A percentile compares a stretch with the other conserved stretches of the same genome.
These are phyloP conservation scores for Caenorhabditis elegans DNA, from an alignment of 1,140 invertebrate species.

Conservation along the genomic window DNA sequence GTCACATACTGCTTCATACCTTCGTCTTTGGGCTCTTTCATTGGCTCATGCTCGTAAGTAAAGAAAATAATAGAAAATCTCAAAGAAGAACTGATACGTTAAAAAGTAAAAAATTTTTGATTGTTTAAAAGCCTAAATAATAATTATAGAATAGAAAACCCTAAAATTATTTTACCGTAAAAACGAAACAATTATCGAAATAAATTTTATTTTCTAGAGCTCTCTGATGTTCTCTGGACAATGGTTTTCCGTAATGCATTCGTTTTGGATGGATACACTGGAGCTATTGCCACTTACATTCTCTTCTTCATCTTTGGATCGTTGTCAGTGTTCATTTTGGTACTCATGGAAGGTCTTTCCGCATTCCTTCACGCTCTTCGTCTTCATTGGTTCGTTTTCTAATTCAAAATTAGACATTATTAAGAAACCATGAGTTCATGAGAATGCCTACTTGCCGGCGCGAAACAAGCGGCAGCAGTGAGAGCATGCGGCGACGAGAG, in stretches of 20 bases:
- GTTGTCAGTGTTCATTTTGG: conserved; percentile 82
- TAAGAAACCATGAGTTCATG: too few species aligned
- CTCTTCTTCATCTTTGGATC: conserved; percentile 83
- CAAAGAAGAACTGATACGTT: background rate
- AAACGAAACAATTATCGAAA: background rate
- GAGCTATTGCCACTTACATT: conserved; percentile 74
- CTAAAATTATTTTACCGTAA: too few species aligned
- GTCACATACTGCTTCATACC: conserved; percentile 91
- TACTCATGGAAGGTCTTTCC: conserved; percentile 94
- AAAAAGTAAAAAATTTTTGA: too few species aligned
- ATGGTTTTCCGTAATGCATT: conserved; percentile 69
- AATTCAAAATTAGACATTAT: too few species aligned
- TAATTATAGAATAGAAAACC: too few species aligned
- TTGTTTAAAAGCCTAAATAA: too few species aligned
- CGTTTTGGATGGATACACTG: conserved; percentile 70
- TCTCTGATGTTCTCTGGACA: conserved; percentile 69
- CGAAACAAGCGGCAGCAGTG: too few species aligned
- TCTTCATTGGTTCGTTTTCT: conserved; percentile 83
- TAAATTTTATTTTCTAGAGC: conserved; percentile 54
- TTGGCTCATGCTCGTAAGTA: conserved; percentile 88
- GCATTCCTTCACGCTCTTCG: conserved; percentile 96
- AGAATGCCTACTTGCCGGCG: too few species aligned
- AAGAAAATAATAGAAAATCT: background rate
- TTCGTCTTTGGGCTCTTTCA: conserved; percentile 91
- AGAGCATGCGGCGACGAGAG: too few species aligned